Base-by-base conservation (phyloP, 2,888 invertebrate genomes). In the Antheraea yamamai region DNA sequence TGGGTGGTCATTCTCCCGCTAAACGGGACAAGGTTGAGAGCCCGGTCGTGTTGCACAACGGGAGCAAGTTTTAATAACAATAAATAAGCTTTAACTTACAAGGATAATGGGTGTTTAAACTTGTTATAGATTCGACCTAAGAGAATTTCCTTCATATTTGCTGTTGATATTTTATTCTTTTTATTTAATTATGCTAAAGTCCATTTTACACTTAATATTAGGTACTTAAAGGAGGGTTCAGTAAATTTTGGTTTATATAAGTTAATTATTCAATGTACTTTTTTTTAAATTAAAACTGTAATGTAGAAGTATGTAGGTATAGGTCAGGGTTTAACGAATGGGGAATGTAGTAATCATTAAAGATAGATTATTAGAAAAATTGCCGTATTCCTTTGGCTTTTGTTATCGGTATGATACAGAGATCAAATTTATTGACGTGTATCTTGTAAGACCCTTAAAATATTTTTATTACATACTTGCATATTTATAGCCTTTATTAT, bases 11-110 rank as follows among this genome's bases (percentile, higher is more conserved):
- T 35, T 61, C 23, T 73, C 74, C 72, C 77, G 78, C 73, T 35
- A 81, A 76, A 81, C 79, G 76, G 81, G 68, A 47, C 82, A 80
- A 82, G 86, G 86, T 78, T 79, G 74, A 73, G 79, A 81, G 82
- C 81, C 79, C 76, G 72, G n/a, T 20, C 64, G 8, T 30, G 73
- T 55, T 47, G 61, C 51, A 71, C 26, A 58, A 71, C 26, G 58
- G 47, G 47, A 75, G 20, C 74, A 74, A 74, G 52, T 74, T 74
- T 68, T 72, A 75, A 75, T 75, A 75, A 75, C 72, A 75, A 75
- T 72, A 75, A 71, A 75, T 75, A 51, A 18, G 61, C 47, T 55
- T 71, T 71, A 75, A 75, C 72, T 58, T 75, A 61, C 74, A 55
- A 74, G 71, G 71, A 26, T 75, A 75, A 75, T 72, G 58, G 47